Base-by-base conservation (phyloP, 2,888 invertebrate genomes). In the Archaeoteleia sp. region DNA sequence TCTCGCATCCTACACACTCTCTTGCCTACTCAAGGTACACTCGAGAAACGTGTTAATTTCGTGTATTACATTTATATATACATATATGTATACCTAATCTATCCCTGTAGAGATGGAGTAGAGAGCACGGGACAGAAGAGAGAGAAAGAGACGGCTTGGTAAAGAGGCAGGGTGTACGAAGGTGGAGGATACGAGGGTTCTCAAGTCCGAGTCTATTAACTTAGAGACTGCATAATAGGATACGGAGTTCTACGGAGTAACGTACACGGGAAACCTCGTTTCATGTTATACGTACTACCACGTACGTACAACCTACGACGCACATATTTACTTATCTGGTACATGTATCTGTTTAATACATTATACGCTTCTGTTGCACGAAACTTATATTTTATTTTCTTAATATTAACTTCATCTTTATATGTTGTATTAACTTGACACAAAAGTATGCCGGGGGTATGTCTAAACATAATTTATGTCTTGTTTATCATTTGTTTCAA, bases 121-220 rank as follows among this genome's bases (percentile, higher is more conserved):
- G 23, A 23, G 5, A 14, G 12, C 46, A 9, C n/a, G 40, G 17
- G 17, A 35, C 32, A 6, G 34, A 25, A 51, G 35, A 43, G 37
- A 27, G 48, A n/a, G 37, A 7, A 20, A 34, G 53, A 35, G 48
- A 8, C 23, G 6, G 15, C 37, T 20, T 5, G 20, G 20, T 5
- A 5, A 42, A 34, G 34, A 46, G 27, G 51, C 29, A 13, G 23
- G 14, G 8, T 15, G 15, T 14, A 25, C 15, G 35, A 29, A 30
- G 46, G 53, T 13, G 55, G 43, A 45, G 53, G 60, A 58, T 43
- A 49, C 46, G 66, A 62, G 63, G 69, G 60, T 69, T 69, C 55
- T 61, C 68, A 61, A 71, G 75, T 77, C 76, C 72, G 73, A 77
- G 75, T 77, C 74, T 71, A 77, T 78, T 74, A 75, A 77, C 76